Base-by-base conservation (phyloP, 2,113 vertebrate genomes). In the Condylura cristata region DNA sequence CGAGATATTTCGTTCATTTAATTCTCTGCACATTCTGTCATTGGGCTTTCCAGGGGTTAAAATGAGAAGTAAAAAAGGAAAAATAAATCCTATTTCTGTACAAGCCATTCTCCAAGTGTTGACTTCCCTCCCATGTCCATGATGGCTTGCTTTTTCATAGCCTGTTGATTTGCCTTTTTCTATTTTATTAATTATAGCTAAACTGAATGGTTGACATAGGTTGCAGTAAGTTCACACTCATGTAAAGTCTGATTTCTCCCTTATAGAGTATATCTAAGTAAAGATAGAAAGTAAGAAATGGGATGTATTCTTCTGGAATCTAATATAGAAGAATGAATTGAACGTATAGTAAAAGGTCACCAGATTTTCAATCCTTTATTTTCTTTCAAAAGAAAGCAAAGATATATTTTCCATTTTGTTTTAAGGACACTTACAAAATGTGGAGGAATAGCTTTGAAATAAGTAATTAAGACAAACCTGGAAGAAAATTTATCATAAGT, bases 381-480 rank as follows among this genome's bases (percentile, higher is more conserved):
- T 78, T 6, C 1, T 68, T 92, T 87, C 18, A 84, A 71, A 5
- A 41, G 20, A 87, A 44, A 86, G 9, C 0, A 81, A 63, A 4
- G 1, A 60, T 60, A 79, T 51, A 13, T 17, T 34, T 7, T 41
- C 14, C 24, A 26, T 44, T 51, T 70, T 5, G 22, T 78, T 87
- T 93, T 83, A 12, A 28, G 30, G 2, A 58, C 3, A 72, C 53
- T 79, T 79, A 92, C 44, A 44, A 72, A 68, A 51, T 34, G 17
- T 95, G 61, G 86, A 51, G 26, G 65, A 70, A 81, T 58, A 51
- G 37, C 5, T 72, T 90, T 87, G 63, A 75, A 75, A 34, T 48
- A 78, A 74, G 48, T 53, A 65, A 81, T 32, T 76, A 89, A 96
- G 84, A 70, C 16, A 90, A 88, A 95, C 5, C 6, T 2, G 3